Conservation (phyloP, 2,888 invertebrate genomes). For the Tridacna gigas region DNA sequence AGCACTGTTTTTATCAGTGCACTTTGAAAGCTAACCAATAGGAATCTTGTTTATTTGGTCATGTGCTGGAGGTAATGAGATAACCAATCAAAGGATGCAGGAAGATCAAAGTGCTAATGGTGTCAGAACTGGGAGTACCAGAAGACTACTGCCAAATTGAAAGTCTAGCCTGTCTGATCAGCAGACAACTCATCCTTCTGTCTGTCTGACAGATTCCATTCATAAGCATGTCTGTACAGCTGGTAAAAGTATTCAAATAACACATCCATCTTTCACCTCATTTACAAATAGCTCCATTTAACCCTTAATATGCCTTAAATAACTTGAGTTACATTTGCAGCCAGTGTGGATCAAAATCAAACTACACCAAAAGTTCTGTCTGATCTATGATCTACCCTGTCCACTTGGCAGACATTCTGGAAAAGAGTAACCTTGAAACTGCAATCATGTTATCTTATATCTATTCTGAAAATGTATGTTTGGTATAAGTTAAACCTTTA, state of each 20-base stretch:
- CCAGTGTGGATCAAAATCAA: no score
- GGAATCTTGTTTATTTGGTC: no score
- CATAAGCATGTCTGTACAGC: slow-evolving; percentile 19
- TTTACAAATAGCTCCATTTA: slow-evolving; percentile 17
- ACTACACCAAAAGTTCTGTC: no score
- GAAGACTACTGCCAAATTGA: not conserved
- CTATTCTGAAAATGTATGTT: not conserved
- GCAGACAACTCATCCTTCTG: slow-evolving; percentile 15
- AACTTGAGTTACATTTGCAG: no score
- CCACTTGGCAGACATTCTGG: no score
- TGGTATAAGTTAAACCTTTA: not conserved
- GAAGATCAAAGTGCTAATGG: not conserved
- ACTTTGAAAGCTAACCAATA: no score
- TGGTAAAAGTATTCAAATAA: slow-evolving; percentile 11
- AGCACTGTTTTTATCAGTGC: no score
- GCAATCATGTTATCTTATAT: no score
- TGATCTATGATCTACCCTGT: no score
- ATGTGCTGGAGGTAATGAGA: no score
- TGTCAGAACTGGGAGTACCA: not conserved
- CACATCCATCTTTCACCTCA: slow-evolving; percentile 3
- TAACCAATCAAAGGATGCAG: no score
- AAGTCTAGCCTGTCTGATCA: slow-evolving; percentile 18
- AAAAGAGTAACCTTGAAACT: no score
- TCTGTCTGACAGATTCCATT: slow-evolving; percentile 27
- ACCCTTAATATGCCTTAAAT: not conserved